Conservation (phyloP, 2,113 vertebrate genomes). For the Mormyrus lacerda region DNA sequence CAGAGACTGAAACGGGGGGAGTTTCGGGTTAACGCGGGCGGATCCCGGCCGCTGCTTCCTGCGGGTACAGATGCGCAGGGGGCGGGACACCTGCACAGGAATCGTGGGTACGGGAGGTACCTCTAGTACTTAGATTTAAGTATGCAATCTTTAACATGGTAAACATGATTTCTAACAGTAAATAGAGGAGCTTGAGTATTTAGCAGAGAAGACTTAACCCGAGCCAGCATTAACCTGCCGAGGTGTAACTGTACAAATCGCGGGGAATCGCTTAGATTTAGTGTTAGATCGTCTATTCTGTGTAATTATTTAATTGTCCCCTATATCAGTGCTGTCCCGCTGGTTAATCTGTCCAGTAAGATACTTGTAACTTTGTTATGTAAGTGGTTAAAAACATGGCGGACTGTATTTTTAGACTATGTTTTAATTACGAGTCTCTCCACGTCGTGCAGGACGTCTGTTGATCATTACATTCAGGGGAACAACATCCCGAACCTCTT, state of each 20-base stretch:
- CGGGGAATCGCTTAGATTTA: not conserved
- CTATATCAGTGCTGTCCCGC: not conserved
- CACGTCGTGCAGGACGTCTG: not conserved
- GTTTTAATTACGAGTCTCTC: not conserved
- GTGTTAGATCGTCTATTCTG: not conserved
- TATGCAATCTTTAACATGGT: not conserved
- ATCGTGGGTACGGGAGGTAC: not conserved
- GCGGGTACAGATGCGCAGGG: conserved; percentile 23
- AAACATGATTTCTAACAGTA: not conserved
- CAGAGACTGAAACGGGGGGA: conserved; percentile 32
- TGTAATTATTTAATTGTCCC: not conserved
- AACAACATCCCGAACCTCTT: not conserved
- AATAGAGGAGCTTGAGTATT: not conserved
- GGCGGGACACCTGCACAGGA: not conserved
- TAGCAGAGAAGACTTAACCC: not conserved
- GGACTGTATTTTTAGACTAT: not conserved
- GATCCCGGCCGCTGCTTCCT: conserved; percentile 40
- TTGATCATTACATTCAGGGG: not conserved
- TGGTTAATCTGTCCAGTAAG: not conserved
- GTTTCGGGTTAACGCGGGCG: conserved; percentile 41
- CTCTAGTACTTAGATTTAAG: too few relatives aligned
- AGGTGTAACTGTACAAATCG: not conserved
- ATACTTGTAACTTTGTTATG: not conserved
- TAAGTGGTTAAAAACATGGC: not conserved
- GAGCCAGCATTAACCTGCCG: not conserved